phyloP scores from a whole-genome alignment of 2,113 vertebrate species.

The Podocnemis expansa region DNA sequence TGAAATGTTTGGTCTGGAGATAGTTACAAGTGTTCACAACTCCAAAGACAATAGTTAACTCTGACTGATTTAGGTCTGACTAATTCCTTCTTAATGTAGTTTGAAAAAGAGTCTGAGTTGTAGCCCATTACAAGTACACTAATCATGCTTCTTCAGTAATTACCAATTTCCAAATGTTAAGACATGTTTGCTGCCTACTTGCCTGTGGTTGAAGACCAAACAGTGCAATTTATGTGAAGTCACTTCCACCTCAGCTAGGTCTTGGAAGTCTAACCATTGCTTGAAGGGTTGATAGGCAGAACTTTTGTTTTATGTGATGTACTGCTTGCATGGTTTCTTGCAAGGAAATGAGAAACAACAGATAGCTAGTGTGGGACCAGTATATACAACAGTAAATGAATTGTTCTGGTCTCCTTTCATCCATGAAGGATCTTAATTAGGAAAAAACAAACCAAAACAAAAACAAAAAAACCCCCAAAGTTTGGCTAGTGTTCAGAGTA shows the following conservation, averaged over 20 bases:
- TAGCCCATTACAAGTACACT: neutral
- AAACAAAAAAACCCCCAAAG: neutral
- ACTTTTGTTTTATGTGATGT: neutral
- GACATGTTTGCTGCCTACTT: neutral
- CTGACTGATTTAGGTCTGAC: neutral
- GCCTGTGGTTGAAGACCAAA: neutral
- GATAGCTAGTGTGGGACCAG: neutral
- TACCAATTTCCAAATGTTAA: neutral
- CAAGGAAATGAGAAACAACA: neutral
- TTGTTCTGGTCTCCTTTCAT: neutral
- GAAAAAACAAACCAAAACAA: neutral
- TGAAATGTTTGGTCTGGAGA: constrained; percentile 33
- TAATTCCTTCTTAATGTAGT: neutral
- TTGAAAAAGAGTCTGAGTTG: neutral
- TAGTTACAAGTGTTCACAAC: constrained; percentile 46
- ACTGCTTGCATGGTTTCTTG: neutral
- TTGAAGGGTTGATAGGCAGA: neutral
- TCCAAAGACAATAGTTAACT: constrained; percentile 22
- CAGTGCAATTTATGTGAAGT: neutral
- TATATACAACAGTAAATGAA: neutral
- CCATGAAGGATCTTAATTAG: neutral
- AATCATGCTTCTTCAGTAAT: neutral
- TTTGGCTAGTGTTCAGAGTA: neutral
- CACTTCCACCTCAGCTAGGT: neutral
- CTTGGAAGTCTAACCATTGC: neutral